These are phyloP conservation scores for Diploptera punctata DNA, from an alignment of 2,888 invertebrate genomes.

Conservation along the genomic window DNA sequence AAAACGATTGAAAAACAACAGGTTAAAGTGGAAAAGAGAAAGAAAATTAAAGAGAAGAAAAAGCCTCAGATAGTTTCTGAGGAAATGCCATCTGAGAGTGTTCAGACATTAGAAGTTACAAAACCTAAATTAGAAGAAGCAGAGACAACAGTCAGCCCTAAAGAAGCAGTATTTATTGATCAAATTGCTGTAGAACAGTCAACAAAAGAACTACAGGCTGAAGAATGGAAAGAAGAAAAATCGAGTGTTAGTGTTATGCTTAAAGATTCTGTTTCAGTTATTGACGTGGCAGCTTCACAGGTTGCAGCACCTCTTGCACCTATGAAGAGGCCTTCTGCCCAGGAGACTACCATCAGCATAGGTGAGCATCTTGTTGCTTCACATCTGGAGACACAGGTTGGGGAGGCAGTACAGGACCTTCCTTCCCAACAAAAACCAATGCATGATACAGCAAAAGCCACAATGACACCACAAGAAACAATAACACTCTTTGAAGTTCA, in stretches of 20 bases:
- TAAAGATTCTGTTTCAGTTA: slow-evolving; percentile 38
- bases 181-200: slow-evolving; percentile 11
- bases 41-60: slow-evolving; percentile 28
- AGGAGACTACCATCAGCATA: slow-evolving; percentile 26
- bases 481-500: slow-evolving; percentile 44
- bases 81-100: slow-evolving; percentile 24
- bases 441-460: slow-evolving; percentile 42
- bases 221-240: background rate
- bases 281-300: slow-evolving; percentile 16
- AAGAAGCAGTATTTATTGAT: slow-evolving; percentile 26
- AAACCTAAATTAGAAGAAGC: slow-evolving; percentile 9
- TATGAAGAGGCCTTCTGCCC: slow-evolving; percentile 13
- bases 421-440: slow-evolving; percentile 39
- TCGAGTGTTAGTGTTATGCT: slow-evolving; percentile 15
- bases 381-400: slow-evolving; percentile 33
- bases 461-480: slow-evolving; percentile 45
- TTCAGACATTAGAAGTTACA: slow-evolving; percentile 22
- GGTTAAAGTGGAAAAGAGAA: slow-evolving; percentile 32
- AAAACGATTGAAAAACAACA: slow-evolving; percentile 22
- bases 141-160: background rate
- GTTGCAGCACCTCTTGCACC: slow-evolving; percentile 26
- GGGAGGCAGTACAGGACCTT: slow-evolving; percentile 38
- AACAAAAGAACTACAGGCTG: background rate
- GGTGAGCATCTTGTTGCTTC: slow-evolving; percentile 30
- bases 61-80: slow-evolving; percentile 10